Evolutionary conservation across 1,140 invertebrate species (phyloP).

Genomic region (Dufourea novaeangliae): DNA sequence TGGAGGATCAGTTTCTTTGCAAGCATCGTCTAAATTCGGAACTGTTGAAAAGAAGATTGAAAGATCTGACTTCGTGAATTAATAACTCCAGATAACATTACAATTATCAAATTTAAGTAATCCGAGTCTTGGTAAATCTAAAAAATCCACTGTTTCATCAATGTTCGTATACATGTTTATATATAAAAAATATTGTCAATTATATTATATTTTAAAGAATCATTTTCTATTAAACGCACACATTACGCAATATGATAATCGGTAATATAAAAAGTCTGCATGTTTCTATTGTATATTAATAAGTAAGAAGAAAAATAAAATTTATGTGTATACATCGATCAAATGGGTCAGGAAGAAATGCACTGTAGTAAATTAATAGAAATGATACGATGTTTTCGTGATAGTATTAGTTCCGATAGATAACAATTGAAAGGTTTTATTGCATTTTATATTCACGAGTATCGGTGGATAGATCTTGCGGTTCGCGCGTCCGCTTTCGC

Average conservation of each 20-base stretch:
- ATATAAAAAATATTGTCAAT: neutral
- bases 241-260: neutral
- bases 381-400: neutral
- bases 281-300: neutral
- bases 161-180: neutral
- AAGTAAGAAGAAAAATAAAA: neutral
- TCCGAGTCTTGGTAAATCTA: no score
- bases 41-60: slow-evolving; percentile 81
- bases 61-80: slow-evolving; percentile 49
- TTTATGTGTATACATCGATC: neutral
- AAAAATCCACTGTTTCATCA: no score
- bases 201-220: neutral
- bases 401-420: neutral
- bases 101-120: neutral
- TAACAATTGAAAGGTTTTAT: neutral
- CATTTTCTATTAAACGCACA: neutral
- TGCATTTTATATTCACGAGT: neutral
- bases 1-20: slow-evolving; percentile 91
- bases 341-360: neutral
- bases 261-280: neutral
- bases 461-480: slow-evolving; percentile 20
- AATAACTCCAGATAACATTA: slow-evolving; percentile 2
- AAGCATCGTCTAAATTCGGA: slow-evolving; percentile 88
- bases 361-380: neutral
- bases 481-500: slow-evolving; percentile 35